These are phyloP conservation scores for Loris lydekkerianus DNA, from an alignment of 2,797 vertebrate genomes.

Conservation along the genomic window DNA sequence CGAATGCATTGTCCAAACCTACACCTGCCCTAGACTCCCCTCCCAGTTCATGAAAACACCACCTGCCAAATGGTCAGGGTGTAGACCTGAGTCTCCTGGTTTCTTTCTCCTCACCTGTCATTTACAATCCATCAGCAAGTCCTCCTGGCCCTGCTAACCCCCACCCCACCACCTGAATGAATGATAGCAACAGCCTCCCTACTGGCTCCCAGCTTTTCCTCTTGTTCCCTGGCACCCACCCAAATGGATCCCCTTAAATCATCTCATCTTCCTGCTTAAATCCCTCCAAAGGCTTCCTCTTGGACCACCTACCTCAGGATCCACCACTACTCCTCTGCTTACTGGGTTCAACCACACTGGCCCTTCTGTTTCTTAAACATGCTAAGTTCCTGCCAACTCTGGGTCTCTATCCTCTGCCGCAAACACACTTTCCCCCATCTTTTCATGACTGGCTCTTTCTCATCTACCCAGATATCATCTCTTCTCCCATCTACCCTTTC, in stretches of 20 bases:
- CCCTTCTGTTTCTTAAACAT: not conserved
- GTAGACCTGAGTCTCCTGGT: not conserved
- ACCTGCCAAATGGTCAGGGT: not conserved
- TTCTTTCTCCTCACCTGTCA: not conserved
- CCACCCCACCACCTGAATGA: not conserved
- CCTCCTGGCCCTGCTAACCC: not conserved
- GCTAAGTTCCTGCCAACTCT: not conserved
- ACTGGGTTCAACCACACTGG: not conserved
- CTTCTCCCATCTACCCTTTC: not conserved
- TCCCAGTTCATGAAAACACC: not conserved
- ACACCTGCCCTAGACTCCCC: not conserved
- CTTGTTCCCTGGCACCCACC: not conserved
- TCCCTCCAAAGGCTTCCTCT: not conserved
- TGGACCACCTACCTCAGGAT: accelerated
- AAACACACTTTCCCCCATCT: not conserved
- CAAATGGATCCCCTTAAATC: not conserved
- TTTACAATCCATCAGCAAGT: not conserved
- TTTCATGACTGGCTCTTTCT: not conserved
- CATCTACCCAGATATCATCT: not conserved
- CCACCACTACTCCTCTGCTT: not conserved
- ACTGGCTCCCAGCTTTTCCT: not conserved
- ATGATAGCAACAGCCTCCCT: not conserved
- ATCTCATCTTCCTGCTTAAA: not conserved
- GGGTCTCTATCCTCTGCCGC: not conserved
- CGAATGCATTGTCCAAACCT: not conserved